These are phyloP conservation scores for Pteruthius melanotis DNA, from an alignment of 2,113 vertebrate genomes.

Conservation along the genomic window DNA sequence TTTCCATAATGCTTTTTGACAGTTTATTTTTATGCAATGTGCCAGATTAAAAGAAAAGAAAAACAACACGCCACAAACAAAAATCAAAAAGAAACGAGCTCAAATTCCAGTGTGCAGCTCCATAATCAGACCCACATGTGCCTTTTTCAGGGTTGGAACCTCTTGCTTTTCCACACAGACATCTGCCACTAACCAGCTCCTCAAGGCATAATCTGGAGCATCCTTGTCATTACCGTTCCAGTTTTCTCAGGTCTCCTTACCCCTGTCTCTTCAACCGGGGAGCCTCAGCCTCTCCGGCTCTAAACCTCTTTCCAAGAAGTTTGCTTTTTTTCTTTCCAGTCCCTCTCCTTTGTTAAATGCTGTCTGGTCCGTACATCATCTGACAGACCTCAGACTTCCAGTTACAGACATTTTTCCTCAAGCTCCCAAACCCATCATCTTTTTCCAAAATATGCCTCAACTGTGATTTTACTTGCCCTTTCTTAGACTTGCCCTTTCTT, in stretches of 20 bases:
- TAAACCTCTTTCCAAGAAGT: neutral
- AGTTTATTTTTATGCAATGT: conserved; percentile 16
- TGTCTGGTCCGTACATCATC: neutral
- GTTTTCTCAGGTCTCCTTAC: neutral
- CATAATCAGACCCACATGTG: conserved; percentile 4
- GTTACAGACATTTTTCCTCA: neutral
- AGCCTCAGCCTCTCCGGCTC: neutral
- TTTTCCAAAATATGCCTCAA: neutral
- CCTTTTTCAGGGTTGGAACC: neutral
- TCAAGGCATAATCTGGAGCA: neutral
- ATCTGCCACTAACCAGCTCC: neutral
- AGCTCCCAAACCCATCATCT: neutral
- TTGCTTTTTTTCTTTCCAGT: neutral
- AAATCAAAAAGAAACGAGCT: neutral
- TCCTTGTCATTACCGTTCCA: neutral
- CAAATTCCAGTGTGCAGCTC: neutral
- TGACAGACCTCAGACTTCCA: neutral
- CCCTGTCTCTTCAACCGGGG: neutral
- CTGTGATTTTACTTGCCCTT: neutral
- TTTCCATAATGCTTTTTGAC: neutral
- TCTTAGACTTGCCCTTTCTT: neutral
- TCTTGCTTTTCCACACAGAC: neutral
- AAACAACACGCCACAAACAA: conserved; percentile 30
- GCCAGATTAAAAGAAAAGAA: conserved; percentile 27
- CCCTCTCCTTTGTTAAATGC: neutral